Conservation (phyloP, 2,888 invertebrate species). For the Pollenia labialis region DNA sequence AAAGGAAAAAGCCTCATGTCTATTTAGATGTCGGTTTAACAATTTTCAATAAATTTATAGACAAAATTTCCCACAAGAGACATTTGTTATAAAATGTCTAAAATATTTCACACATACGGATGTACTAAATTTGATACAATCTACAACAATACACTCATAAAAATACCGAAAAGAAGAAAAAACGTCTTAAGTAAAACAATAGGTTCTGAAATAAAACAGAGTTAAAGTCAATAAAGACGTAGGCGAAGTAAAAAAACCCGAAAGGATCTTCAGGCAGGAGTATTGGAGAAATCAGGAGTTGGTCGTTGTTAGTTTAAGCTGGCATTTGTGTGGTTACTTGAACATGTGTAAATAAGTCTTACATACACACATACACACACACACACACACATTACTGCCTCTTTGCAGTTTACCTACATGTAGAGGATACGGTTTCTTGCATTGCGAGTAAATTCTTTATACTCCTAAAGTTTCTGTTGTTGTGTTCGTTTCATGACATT, state of each 20-base stretch:
- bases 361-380: background rate
- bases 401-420: no score
- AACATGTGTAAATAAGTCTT: constrained; percentile 4
- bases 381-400: background rate
- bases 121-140: background rate
- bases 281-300: constrained; percentile 20
- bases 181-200: constrained; percentile 54
- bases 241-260: background rate
- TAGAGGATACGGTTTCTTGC: background rate
- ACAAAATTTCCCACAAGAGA: constrained; percentile 69
- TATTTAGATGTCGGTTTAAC: constrained; percentile 34
- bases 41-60: constrained; percentile 67
- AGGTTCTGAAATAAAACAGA: constrained; percentile 42
- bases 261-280: background rate
- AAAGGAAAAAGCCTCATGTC: background rate
- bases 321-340: constrained; percentile 26
- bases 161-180: constrained; percentile 38
- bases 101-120: constrained; percentile 34
- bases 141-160: constrained; percentile 42
- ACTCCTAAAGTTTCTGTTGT: background rate
- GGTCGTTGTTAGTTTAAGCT: constrained; percentile 6
- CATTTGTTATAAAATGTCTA: constrained; percentile 66
- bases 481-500: constrained; percentile 52
- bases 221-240: constrained; percentile 36
- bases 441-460: background rate